Evolutionary conservation across 2,888 invertebrate genomes (phyloP).

Genomic region (Stenurella melanura): DNA sequence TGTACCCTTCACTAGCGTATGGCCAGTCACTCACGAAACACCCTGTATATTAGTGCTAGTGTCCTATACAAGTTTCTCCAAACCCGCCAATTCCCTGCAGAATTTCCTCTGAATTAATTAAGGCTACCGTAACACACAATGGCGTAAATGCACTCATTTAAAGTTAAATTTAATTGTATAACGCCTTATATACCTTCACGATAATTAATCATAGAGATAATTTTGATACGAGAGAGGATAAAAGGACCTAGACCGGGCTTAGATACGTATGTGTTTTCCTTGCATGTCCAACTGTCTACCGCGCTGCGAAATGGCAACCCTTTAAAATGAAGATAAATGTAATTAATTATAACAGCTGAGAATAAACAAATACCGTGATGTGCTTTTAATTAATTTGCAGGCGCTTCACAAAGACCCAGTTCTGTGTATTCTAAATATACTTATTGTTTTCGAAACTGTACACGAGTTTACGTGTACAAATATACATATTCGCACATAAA

Average conservation of each 20-base stretch:
- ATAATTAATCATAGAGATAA: slow-evolving; percentile 39
- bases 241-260: slow-evolving; percentile 7
- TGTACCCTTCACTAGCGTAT: too few relatives aligned
- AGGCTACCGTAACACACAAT: slow-evolving; percentile 10
- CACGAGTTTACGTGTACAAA: slow-evolving; percentile 11
- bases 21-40: too few relatives aligned
- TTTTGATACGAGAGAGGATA: slow-evolving; percentile 18
- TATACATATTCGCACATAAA: not conserved
- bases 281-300: slow-evolving; percentile 30
- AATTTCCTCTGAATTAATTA: slow-evolving; percentile 27
- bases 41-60: too few relatives aligned
- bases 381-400: slow-evolving; percentile 36
- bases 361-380: slow-evolving; percentile 38
- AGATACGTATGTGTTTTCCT: slow-evolving; percentile 16
- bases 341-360: slow-evolving; percentile 33
- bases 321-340: slow-evolving; percentile 36
- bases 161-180: slow-evolving; percentile 23
- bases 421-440: not conserved
- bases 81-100: not conserved
- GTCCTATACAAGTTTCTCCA: not conserved
- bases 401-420: slow-evolving; percentile 9
- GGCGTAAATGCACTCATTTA: slow-evolving; percentile 14
- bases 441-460: slow-evolving; percentile 26
- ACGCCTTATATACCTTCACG: slow-evolving; percentile 19
- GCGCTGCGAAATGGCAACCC: slow-evolving; percentile 18